phyloP scores from a whole-genome alignment of 2,797 vertebrate species.

The Catamblyrhynchus diadema region DNA sequence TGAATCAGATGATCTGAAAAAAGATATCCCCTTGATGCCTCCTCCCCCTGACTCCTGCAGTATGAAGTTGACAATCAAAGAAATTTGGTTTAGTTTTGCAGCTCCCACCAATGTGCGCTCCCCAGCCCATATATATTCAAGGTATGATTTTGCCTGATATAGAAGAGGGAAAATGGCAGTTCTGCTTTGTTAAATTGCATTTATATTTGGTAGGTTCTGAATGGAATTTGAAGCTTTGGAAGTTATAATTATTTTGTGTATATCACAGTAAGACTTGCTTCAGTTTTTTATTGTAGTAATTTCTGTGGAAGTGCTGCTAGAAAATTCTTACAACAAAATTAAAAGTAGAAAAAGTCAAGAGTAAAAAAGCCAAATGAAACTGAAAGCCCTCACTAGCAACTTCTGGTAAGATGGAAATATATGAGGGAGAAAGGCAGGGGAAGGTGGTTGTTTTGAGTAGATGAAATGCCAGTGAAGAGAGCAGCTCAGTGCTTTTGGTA shows the following conservation, averaged over 20 bases:
- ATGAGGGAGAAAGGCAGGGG: background rate
- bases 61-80: constrained; percentile 96
- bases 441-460: background rate
- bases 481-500: background rate
- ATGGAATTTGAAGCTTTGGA: background rate
- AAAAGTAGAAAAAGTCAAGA: background rate
- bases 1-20: constrained; percentile 97
- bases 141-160: constrained; percentile 71
- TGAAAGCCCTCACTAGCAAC: background rate
- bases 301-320: background rate
- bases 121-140: constrained; percentile 86
- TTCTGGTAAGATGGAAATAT: background rate
- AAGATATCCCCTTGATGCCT: constrained; percentile 94
- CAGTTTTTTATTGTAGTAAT: background rate
- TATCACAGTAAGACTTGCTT: background rate
- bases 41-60: constrained; percentile 98
- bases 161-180: background rate
- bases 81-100: constrained; percentile 99
- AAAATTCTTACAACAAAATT: background rate
- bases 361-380: background rate
- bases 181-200: background rate
- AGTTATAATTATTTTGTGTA: background rate
- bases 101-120: constrained; percentile 95
- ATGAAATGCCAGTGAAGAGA: background rate
- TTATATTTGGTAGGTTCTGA: background rate